A percentile compares a stretch with the other conserved stretches of the same genome.
These are phyloP conservation scores for Sebastes variabilis DNA, from an alignment of 2,797 vertebrate species.

Conservation along the genomic window DNA sequence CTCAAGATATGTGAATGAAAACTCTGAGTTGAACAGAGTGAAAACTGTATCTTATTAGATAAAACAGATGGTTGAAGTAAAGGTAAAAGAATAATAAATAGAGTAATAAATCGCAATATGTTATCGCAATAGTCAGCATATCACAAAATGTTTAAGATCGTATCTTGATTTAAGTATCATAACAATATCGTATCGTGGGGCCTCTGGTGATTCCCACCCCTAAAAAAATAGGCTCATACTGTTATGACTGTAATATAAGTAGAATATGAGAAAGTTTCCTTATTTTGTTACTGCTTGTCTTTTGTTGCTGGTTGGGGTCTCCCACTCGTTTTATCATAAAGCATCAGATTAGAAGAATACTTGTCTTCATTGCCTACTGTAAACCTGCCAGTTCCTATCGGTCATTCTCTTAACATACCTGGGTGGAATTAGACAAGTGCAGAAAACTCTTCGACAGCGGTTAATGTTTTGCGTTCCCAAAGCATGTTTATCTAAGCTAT, in stretches of 20 bases:
- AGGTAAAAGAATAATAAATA: too few species aligned
- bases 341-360: constrained; percentile 19
- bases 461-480: constrained; percentile 21
- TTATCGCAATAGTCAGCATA: too few species aligned
- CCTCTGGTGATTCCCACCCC: too few species aligned
- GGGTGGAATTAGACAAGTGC: constrained; percentile 31
- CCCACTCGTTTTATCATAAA: neutral
- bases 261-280: neutral
- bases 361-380: constrained; percentile 28
- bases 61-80: too few species aligned
- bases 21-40: too few species aligned
- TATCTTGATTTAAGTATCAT: neutral
- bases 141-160: too few species aligned
- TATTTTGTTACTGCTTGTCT: constrained; percentile 2
- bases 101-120: too few species aligned
- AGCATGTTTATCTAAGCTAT: constrained; percentile 44
- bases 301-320: neutral
- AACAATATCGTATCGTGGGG: neutral
- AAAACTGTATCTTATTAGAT: too few species aligned
- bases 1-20: too few species aligned
- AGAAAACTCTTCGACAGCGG: constrained; percentile 25
- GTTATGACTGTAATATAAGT: neutral
- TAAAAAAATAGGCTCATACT: neutral
- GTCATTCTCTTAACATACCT: constrained; percentile 21
- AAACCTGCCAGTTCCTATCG: constrained; percentile 36